Conservation (phyloP, 2,888 invertebrate genomes). For the Sesia bembeciformis region DNA sequence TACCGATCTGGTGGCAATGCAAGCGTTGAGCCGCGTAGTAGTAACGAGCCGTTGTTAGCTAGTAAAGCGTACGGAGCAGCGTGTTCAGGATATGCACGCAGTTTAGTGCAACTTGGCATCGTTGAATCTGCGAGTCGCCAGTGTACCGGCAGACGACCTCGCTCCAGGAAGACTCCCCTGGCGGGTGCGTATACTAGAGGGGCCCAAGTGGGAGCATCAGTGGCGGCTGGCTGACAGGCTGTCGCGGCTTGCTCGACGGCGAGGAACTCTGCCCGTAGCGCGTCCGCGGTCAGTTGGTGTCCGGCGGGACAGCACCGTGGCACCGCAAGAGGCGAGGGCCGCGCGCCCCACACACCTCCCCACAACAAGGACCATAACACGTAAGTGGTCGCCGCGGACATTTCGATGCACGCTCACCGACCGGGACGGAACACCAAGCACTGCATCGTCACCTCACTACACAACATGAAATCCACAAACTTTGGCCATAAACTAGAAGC, state of each 20-base stretch:
- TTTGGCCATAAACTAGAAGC: too few relatives aligned
- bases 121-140: slow-evolving; percentile 58
- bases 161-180: slow-evolving; percentile 42
- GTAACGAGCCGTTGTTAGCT: slow-evolving; percentile 79
- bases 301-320: slow-evolving; percentile 72
- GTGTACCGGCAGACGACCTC: slow-evolving; percentile 53
- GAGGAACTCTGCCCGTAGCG: slow-evolving; percentile 18
- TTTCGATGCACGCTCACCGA: slow-evolving; percentile 23
- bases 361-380: slow-evolving; percentile 22
- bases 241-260: slow-evolving; percentile 4
- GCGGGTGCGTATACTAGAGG: slow-evolving; percentile 75
- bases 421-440: slow-evolving; percentile 10
- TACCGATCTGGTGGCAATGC: slow-evolving; percentile 74
- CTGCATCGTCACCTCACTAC: background rate
- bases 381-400: slow-evolving; percentile 15
- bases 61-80: slow-evolving; percentile 67
- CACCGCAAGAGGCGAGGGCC: slow-evolving; percentile 35
- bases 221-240: slow-evolving; percentile 27
- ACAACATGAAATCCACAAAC: background rate
- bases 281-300: slow-evolving; percentile 49
- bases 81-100: slow-evolving; percentile 48
- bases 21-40: slow-evolving; percentile 54
- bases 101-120: slow-evolving; percentile 39
- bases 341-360: slow-evolving; percentile 34
- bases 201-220: slow-evolving; percentile 53